These are phyloP conservation scores for Parnassius orleans DNA, from an alignment of 2,888 invertebrate genomes.

Conservation along the genomic window DNA sequence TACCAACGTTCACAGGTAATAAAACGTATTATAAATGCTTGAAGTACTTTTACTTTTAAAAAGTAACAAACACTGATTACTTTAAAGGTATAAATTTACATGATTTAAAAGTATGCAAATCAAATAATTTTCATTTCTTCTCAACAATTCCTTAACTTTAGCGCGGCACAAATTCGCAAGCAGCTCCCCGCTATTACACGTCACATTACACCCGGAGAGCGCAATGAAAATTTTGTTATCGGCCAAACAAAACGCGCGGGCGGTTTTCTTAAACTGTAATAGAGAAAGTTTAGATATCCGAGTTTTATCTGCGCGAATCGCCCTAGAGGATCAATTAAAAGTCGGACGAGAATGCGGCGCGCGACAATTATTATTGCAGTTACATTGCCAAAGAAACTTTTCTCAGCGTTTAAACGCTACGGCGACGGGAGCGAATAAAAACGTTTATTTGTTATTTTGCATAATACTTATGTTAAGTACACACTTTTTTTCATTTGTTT, in stretches of 20 bases:
- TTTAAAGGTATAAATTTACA: too few species aligned
- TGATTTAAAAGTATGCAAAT: background rate
- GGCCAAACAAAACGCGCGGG: slow-evolving; percentile 60
- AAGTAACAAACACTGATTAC: too few species aligned
- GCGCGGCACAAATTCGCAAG: slow-evolving; percentile 21
- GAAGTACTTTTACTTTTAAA: too few species aligned
- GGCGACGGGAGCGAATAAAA: slow-evolving; percentile 37
- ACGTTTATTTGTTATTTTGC: slow-evolving; percentile 29
- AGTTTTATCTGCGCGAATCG: slow-evolving; percentile 72
- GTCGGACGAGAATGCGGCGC: slow-evolving; percentile 62
- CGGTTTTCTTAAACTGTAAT: slow-evolving; percentile 78
- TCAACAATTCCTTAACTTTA: slow-evolving; percentile 15
- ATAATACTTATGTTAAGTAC: background rate
- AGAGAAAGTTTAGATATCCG: slow-evolving; percentile 77
- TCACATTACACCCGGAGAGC: slow-evolving; percentile 45
- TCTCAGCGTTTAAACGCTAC: slow-evolving; percentile 38
- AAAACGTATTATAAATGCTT: too few species aligned
- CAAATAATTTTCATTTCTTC: slow-evolving; percentile 1
- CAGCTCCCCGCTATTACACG: slow-evolving; percentile 44
- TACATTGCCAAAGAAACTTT: slow-evolving; percentile 55
- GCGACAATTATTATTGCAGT: slow-evolving; percentile 75
- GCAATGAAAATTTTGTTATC: slow-evolving; percentile 73
- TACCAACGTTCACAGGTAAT: too few species aligned
- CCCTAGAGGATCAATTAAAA: slow-evolving; percentile 82
- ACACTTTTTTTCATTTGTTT: too few species aligned